Conservation (phyloP, 2,113 vertebrate species). For the Ivindomyrus marchei region DNA sequence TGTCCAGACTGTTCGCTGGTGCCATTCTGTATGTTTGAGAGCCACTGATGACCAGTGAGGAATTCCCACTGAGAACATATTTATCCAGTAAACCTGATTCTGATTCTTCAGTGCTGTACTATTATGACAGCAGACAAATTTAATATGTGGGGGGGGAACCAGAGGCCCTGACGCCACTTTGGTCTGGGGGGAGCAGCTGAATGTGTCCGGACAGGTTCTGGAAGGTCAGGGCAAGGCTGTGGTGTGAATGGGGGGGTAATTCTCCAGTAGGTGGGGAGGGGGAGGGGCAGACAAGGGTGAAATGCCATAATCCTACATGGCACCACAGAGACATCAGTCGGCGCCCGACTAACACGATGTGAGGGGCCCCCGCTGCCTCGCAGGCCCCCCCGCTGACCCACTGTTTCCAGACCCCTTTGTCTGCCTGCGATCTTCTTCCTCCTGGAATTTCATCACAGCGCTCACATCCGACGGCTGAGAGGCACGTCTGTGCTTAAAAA, state of each 20-base stretch:
- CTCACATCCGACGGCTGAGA: background rate
- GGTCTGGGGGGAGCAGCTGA: background rate
- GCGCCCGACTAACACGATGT: slow-evolving; percentile 52
- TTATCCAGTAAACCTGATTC: background rate
- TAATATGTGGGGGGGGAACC: background rate
- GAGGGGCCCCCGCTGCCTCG: slow-evolving; percentile 49
- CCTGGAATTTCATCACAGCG: background rate
- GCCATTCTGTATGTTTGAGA: background rate
- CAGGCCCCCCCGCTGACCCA: slow-evolving; percentile 40
- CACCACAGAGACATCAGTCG: slow-evolving; percentile 50
- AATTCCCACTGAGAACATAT: background rate
- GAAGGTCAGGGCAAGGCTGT: background rate
- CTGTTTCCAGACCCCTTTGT: background rate
- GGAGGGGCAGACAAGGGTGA: slow-evolving; percentile 34
- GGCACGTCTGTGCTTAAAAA: background rate
- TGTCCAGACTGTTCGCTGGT: background rate
- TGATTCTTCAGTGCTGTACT: background rate
- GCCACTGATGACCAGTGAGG: background rate
- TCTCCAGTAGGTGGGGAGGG: background rate
- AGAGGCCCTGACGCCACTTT: background rate
- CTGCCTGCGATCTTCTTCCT: background rate
- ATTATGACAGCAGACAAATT: background rate
- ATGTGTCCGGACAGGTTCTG: background rate
- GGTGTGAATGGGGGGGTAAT: background rate
- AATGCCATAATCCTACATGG: slow-evolving; percentile 59